Base-by-base conservation (phyloP, 2,888 invertebrate species). In the Pogonocherus hispidulus region DNA sequence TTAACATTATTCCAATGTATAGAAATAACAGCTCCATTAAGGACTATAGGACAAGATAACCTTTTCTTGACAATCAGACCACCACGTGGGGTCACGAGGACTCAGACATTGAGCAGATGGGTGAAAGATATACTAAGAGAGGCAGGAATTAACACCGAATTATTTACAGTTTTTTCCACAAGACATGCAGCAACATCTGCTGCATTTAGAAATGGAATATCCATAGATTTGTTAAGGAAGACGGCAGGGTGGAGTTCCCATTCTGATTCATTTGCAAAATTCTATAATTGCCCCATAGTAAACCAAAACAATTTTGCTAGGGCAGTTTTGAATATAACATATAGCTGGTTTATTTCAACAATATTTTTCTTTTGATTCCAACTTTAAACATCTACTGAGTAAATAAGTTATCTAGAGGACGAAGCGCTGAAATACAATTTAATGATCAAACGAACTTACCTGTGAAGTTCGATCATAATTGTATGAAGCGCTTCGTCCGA, bases 141-240 rank as follows among this genome's bases (percentile, higher is more conserved):
- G 8, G 65, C 71, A n/a, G 78, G 77, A 14, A 67, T 78, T 16
- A 70, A 78, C 64, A 67, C 69, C 20, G 23, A 37, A 1, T 49
- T 65, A 4, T 79, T 78, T 63, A 69, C 55, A 19, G 65, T 74
- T 11, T 77, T 78, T 35, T 67, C 72, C 20, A 77, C 78, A 0
- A 54, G 78, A 41, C 78, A 79, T 51, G 75, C 79, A 3, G 46
- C 77, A 6, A 76, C 78, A 5, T 79, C 77, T 0, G 65, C 66
- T 8, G 79, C 78, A 1, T 46, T 60, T 6, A 71, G 69, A 51
- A 27, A 64, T 9, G 76, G 78, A 0, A 51, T 78, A 4, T 71
- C 55, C 27, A 23, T 78, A n/a, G 76, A 76, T n/a, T 8, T 64
- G 2, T 76, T 77, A 11, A 44, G 65, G 35, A 65, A 57, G 52